Conservation (phyloP, 2,113 vertebrate species). For the Tamias sibiricus region DNA sequence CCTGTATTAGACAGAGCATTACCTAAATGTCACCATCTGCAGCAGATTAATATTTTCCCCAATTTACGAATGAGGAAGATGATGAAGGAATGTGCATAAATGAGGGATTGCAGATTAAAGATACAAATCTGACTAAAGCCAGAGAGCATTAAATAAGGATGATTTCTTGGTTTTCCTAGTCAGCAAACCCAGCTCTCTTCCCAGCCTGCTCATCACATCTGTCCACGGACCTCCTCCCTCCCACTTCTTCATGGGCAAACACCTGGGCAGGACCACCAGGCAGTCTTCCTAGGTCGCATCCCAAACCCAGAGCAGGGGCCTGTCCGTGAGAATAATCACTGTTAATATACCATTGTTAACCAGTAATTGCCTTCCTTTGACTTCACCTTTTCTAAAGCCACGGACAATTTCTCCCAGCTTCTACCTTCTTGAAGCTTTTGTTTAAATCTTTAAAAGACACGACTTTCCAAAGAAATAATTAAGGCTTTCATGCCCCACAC, state of each 20-base stretch:
- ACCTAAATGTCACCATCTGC: background rate
- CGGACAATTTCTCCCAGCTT: slow-evolving; percentile 84
- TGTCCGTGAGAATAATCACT: slow-evolving; percentile 80
- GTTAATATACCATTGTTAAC: slow-evolving; percentile 84
- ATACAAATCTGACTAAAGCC: background rate
- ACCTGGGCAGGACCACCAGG: background rate
- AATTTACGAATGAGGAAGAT: background rate
- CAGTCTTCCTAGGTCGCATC: slow-evolving; percentile 49
- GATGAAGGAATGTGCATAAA: background rate
- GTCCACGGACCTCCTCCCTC: too few relatives aligned
- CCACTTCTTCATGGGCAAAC: background rate
- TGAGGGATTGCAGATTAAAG: background rate
- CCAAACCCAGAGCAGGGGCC: slow-evolving; percentile 64
- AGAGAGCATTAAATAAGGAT: background rate
- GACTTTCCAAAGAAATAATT: slow-evolving; percentile 86
- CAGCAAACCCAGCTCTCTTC: background rate
- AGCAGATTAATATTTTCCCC: background rate
- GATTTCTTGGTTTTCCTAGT: background rate
- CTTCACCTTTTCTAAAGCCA: slow-evolving; percentile 82
- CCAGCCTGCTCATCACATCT: too few relatives aligned
- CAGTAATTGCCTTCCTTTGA: slow-evolving; percentile 86
- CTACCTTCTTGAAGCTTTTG: slow-evolving; percentile 83
- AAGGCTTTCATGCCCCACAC: slow-evolving; percentile 82
- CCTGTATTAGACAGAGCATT: background rate
- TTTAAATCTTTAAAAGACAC: slow-evolving; percentile 82